Conservation (phyloP, 2,888 invertebrate species). For the Phoronis australis region DNA sequence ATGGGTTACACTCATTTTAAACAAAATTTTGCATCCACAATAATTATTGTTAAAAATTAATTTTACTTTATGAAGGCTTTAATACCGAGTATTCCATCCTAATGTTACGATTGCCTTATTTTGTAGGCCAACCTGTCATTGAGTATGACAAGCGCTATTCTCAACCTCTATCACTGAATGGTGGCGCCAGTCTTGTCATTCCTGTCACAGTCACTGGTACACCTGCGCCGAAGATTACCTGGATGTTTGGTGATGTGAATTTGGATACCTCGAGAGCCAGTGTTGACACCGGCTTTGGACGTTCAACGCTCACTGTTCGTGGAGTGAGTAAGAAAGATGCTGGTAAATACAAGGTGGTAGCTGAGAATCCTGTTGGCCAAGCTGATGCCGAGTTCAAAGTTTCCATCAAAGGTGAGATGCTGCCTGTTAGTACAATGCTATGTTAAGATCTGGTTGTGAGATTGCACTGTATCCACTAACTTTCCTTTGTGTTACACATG, state of each 20-base stretch:
- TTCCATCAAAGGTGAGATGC: conserved; percentile 17
- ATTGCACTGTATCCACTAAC: too few species aligned
- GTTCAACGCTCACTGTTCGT: neutral
- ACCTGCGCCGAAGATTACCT: conserved; percentile 10
- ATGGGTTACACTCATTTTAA: too few species aligned
- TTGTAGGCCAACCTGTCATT: neutral
- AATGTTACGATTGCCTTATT: too few species aligned
- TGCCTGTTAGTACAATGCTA: neutral
- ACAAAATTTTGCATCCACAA: too few species aligned
- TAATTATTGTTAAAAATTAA: too few species aligned
- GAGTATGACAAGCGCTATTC: conserved; percentile 1
- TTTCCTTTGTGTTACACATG: too few species aligned
- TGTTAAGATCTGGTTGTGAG: too few species aligned
- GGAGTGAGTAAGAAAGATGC: conserved; percentile 9
- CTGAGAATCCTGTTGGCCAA: conserved; percentile 22
- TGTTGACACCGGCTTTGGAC: neutral
- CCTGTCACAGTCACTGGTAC: conserved; percentile 57
- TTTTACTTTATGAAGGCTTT: too few species aligned
- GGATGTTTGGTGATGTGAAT: conserved; percentile 7
- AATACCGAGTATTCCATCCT: neutral
- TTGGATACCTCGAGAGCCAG: neutral
- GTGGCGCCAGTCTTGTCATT: conserved; percentile 43
- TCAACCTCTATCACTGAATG: conserved; percentile 18
- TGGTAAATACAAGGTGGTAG: conserved; percentile 18
- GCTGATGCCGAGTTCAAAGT: conserved; percentile 16